Conservation (phyloP, 2,888 invertebrate species). For the Galeruca laticollis region DNA sequence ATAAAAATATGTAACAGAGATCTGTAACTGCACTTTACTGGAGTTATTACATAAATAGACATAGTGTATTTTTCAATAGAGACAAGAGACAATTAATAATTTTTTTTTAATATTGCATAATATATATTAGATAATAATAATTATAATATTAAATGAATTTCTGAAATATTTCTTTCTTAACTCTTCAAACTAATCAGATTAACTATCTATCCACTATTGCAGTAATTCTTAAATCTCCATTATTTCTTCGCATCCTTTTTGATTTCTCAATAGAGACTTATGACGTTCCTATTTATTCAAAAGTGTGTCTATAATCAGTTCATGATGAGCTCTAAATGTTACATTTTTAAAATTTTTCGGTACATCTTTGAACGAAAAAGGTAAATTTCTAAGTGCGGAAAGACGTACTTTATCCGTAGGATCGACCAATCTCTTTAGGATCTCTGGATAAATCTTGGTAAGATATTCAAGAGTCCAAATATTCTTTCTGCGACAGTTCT, state of each 20-base stretch:
- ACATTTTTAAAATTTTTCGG: conserved; percentile 71
- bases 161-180: no score
- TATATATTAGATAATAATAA: no score
- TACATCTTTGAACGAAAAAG: conserved; percentile 70
- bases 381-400: conserved; percentile 72
- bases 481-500: conserved; percentile 62
- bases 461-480: conserved; percentile 69
- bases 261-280: conserved; percentile 73
- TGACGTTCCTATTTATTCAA: conserved; percentile 73
- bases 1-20: no score
- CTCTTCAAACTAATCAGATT: neutral
- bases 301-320: conserved; percentile 77
- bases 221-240: conserved; percentile 38
- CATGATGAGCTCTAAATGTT: conserved; percentile 74
- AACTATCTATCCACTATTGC: conserved; percentile 33
- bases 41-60: no score
- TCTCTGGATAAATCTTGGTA: conserved; percentile 74
- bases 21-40: no score
- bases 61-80: no score
- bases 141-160: no score
- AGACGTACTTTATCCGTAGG: conserved; percentile 78
- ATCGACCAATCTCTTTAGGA: conserved; percentile 84
- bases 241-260: conserved; percentile 65
- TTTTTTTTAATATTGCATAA: no score
- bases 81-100: no score